phyloP scores from a whole-genome alignment of 2,888 invertebrate species.

The Cantharis rufa region DNA sequence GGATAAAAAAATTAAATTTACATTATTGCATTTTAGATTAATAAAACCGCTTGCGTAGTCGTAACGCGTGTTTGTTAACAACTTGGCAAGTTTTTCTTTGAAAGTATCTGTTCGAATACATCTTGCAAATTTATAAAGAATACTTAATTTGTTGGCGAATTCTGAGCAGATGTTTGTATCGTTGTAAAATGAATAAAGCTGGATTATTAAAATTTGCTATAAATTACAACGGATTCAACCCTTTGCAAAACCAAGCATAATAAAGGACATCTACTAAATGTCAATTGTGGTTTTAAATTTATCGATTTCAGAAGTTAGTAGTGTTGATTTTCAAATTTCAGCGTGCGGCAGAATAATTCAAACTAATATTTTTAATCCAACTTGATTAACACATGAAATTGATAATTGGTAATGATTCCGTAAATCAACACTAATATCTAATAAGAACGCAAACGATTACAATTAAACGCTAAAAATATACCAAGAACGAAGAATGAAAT shows the following conservation, averaged over 20 bases:
- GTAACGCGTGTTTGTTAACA: not conserved
- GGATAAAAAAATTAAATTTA: not conserved
- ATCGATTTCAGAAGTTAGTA: not conserved
- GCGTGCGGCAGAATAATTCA: not conserved
- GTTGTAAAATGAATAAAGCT: not conserved
- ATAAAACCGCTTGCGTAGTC: not conserved
- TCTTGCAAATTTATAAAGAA: not conserved
- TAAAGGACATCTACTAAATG: not conserved
- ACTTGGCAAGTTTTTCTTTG: not conserved
- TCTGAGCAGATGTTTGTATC: not conserved
- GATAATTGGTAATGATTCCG: no score
- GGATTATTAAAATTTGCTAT: not conserved
- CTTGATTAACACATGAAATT: no score
- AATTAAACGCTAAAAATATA: no score
- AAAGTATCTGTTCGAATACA: not conserved
- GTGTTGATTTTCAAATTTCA: not conserved
- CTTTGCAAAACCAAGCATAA: not conserved
- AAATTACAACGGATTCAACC: not conserved
- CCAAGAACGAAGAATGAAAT: not conserved
- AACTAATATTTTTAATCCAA: not conserved
- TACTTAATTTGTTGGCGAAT: not conserved
- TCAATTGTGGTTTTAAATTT: not conserved
- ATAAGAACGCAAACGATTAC: no score
- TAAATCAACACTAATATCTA: no score
- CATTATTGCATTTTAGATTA: not conserved